Base-by-base conservation (phyloP, 2,113 vertebrate species). In the Chitala chitala region DNA sequence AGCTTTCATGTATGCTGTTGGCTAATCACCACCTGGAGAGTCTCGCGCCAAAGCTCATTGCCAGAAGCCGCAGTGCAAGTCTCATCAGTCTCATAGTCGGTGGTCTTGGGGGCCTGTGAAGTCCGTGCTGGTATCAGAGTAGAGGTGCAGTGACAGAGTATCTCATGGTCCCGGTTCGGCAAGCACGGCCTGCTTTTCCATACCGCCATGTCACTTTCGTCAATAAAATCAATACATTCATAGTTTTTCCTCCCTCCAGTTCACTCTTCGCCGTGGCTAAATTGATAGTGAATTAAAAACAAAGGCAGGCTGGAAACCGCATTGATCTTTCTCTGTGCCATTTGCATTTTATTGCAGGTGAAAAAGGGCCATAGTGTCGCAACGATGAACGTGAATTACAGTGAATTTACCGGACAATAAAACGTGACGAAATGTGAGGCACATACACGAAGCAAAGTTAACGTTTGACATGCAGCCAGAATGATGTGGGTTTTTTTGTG, bases 11-110 rank as follows among this genome's bases (percentile, higher is more conserved):
- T 71, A 73, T 42, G 22, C 40, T 36, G 71, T 20, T 61, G 42
- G 71, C 50, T 73, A 73, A 73, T 73, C 42, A 24, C 40, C 26
- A 40, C 56, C 71, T 51, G 56, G 58, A 59, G 44, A 73, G 78
- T 69, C 79, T 73, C 80, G 85, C 72, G 80, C 55, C 66, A 46
- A 84, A 86, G 80, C 81, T 81, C 83, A 80, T 58, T 48, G 53
- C 53, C 64, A 50, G 64, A 29, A 64, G 69, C 72, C 64, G 33
- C 31, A 66, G 44, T 24, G 72, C 70, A 24, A 46, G 56, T 40
- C 64, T 78, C 75, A 82, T 83, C 68, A 76, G 22, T 72, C 71
- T 73, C 72, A 10, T 58, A 29, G 69, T 55, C 64, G 70, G 72
- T 29, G 48, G 66, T 75, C 75, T 78, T 31, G 50, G 66, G 75